Evolutionary conservation across 1,140 invertebrate genomes (phyloP), one percentile per base, ranked within the genome.

Genomic region (Eriosoma lanigerum): DNA sequence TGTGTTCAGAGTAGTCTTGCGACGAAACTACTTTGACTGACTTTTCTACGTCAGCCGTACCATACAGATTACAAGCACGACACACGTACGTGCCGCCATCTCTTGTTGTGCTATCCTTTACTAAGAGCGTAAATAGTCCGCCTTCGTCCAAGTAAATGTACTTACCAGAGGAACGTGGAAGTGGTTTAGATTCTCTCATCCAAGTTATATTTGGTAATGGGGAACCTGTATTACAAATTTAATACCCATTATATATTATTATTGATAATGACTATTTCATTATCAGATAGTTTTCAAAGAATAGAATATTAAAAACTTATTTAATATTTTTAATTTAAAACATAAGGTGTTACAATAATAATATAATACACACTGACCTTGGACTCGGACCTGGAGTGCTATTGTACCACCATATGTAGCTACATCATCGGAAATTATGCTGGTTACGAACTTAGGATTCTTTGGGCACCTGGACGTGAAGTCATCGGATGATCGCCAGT

Each of bases 61-160:
- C 95, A 82, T 92, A 90, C 46, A 87, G 88, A 85, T 94, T 96
- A 82, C 89, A 90, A 1, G 94, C 94, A 82, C 91, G 90, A 84
- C 93, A 96, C 0, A 92, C 93, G 84, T 97, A 97, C 48, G 94
- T 90, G 6, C 96, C 97, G 78, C 91, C 90, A 84, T 98, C 96
- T 75, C 92, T 92, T 78, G 94, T 91, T 58, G 92, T 89, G 0
- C 90, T 91, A 84, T 92, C 90, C 1, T 88, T 91, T 9, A 95
- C 88, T 72, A 94, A 90, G 78, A 97, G 86, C 3, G 97, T 96
- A 84, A 98, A 95, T 21, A 98, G 87, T 58, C 90, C 89, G 83
- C 92, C 91, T 84, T 98, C 68, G 1, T 88, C 85, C 82, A 91
- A 90, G 1, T 90, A 90, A 66, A 87, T 88, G 75, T 90, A 89